phyloP scores from a whole-genome alignment of 2,888 invertebrate species.

The Ormyrus pomaceus region DNA sequence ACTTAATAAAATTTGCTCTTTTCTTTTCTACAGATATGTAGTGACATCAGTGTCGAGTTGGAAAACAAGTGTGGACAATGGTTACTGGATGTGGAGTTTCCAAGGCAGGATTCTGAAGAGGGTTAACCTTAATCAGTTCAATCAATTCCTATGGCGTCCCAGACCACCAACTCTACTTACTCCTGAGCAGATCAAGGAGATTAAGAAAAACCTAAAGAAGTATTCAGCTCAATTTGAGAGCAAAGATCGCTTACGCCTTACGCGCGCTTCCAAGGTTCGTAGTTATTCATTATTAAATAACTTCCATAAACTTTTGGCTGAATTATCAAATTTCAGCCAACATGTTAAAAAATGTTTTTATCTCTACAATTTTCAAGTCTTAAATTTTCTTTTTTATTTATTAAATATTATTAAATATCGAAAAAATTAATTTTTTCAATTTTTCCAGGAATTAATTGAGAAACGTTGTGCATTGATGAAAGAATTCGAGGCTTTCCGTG shows the following conservation, averaged over 20 bases:
- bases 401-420: too few relatives aligned
- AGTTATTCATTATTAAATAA: not conserved
- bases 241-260: slow-evolving; percentile 95
- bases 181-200: slow-evolving; percentile 92
- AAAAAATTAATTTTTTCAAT: slow-evolving; percentile 13
- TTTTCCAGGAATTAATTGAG: slow-evolving; percentile 87
- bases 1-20: too few relatives aligned
- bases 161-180: slow-evolving; percentile 90
- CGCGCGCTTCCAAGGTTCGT: slow-evolving; percentile 90
- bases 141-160: slow-evolving; percentile 97
- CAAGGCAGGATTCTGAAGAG: slow-evolving; percentile 89
- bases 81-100: slow-evolving; percentile 99
- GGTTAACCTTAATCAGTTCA: slow-evolving; percentile 93
- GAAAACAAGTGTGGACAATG: slow-evolving; percentile 94
- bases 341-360: slow-evolving; percentile 12
- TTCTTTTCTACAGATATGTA: slow-evolving; percentile 80
- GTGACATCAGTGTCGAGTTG: slow-evolving; percentile 96
- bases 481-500: slow-evolving; percentile 89
- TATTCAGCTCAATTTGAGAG: slow-evolving; percentile 97
- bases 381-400: slow-evolving; percentile 1
- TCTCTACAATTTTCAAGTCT: slow-evolving; percentile 1
- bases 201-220: slow-evolving; percentile 98
- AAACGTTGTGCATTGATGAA: slow-evolving; percentile 92
- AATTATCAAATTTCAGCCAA: not conserved
- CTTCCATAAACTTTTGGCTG: not conserved